Conservation (phyloP, 1,140 invertebrate genomes). For the Rhagoletis zephyria region DNA sequence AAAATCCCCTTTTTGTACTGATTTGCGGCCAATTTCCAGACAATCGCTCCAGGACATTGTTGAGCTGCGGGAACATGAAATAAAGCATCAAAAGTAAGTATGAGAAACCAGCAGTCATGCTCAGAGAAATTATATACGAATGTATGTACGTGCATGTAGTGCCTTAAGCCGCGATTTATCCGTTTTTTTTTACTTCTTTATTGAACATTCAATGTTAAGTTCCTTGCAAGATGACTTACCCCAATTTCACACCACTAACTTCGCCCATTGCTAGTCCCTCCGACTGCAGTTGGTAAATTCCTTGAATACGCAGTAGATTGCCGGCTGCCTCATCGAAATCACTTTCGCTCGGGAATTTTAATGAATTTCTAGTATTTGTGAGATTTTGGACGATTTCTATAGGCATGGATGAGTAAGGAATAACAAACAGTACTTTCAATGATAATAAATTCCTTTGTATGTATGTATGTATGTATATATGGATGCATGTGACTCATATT, state of each 20-base stretch:
- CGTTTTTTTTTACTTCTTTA: neutral
- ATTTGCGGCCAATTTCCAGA: conserved; percentile 66
- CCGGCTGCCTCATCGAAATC: conserved; percentile 65
- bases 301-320: conserved; percentile 65
- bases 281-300: conserved; percentile 65
- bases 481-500: neutral
- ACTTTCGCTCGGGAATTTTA: conserved; percentile 60
- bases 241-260: conserved; percentile 66
- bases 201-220: neutral
- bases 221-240: conserved; percentile 58
- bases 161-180: neutral
- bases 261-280: conserved; percentile 63
- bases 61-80: conserved; percentile 17
- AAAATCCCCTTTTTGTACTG: conserved; percentile 61
- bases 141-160: neutral
- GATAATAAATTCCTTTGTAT: neutral
- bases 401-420: neutral
- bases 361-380: conserved; percentile 2
- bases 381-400: conserved; percentile 40
- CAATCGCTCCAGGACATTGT: conserved; percentile 70
- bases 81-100: neutral
- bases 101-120: neutral
- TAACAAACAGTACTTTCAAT: neutral
- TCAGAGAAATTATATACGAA: neutral
- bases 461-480: neutral